A percentile compares a stretch with the other conserved stretches of the same genome.
Evolutionary conservation across 2,113 vertebrate species (phyloP).

Genomic region (Bambusicola thoracicus): DNA sequence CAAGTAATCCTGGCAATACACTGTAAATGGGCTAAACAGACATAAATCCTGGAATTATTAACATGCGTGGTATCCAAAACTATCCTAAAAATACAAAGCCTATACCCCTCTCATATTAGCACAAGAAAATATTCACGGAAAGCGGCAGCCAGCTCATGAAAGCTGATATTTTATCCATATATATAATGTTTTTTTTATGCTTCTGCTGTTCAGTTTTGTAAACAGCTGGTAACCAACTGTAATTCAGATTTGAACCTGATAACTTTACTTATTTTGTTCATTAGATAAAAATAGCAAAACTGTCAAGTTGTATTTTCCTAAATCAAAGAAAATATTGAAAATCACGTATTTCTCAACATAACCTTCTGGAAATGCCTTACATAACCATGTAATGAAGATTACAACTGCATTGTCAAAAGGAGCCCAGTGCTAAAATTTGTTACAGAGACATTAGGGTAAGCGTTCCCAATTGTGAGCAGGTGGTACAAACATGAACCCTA

Average conservation of each 20-base stretch:
- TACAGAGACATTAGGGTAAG: slow-evolving; percentile 62
- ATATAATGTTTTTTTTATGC: slow-evolving; percentile 50
- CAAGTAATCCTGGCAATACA: slow-evolving; percentile 22
- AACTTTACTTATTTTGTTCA: slow-evolving; percentile 55
- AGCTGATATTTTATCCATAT: slow-evolving; percentile 62
- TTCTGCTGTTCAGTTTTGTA: slow-evolving; percentile 73
- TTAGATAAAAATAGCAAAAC: slow-evolving; percentile 58
- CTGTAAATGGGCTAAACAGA: slow-evolving; percentile 29
- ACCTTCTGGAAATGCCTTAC: slow-evolving; percentile 48
- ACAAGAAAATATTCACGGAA: slow-evolving; percentile 66
- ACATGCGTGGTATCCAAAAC: slow-evolving; percentile 35
- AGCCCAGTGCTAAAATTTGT: slow-evolving; percentile 67
- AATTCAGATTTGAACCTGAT: slow-evolving; percentile 70
- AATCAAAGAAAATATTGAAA: slow-evolving; percentile 72
- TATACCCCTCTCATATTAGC: slow-evolving; percentile 33
- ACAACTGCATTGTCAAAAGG: slow-evolving; percentile 70
- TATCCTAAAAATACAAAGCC: slow-evolving; percentile 45
- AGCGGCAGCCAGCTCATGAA: slow-evolving; percentile 33
- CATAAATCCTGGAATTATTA: slow-evolving; percentile 49
- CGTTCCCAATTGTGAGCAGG: slow-evolving; percentile 77
- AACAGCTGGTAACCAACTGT: slow-evolving; percentile 72
- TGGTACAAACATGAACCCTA: slow-evolving; percentile 76
- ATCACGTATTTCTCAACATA: slow-evolving; percentile 53
- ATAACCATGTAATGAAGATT: slow-evolving; percentile 63
- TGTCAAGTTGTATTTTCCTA: not conserved